phyloP scores from a whole-genome alignment of 2,113 vertebrate genomes.

The Rhadina sibilatrix region DNA sequence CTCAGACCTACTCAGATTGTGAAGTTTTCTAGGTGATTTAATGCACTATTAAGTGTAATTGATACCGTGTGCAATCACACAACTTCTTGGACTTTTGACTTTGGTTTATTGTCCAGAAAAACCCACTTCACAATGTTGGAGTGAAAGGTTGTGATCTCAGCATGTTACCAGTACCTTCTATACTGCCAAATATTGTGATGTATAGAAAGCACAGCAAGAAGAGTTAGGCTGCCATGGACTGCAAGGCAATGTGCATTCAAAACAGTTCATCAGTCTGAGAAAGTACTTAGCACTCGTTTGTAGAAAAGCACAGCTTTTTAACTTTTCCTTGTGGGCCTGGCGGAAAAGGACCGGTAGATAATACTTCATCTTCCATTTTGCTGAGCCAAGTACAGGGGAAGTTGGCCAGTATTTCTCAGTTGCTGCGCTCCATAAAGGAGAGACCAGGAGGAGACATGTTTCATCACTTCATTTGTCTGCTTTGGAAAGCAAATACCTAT shows the following conservation, averaged over 20 bases:
- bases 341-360: not conserved
- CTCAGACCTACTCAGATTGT: not conserved
- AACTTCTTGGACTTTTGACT: not conserved
- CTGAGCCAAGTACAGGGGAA: not conserved
- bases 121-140: not conserved
- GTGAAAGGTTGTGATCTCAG: not conserved
- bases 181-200: not conserved
- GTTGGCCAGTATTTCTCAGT: not conserved
- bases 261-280: slow-evolving; percentile 24
- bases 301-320: not conserved
- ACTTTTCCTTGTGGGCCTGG: not conserved
- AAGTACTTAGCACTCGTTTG: not conserved
- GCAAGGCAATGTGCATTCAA: not conserved
- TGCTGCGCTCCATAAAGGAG: not conserved
- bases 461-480: not conserved
- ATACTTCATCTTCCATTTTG: not conserved
- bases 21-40: not conserved
- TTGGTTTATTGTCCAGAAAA: not conserved
- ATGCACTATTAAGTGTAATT: not conserved
- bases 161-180: not conserved
- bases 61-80: not conserved
- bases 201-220: not conserved
- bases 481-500: not conserved
- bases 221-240: not conserved
- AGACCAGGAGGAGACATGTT: not conserved